Evolutionary conservation across 2,888 invertebrate species (phyloP).

Genomic region (Dynastes hyllus): DNA sequence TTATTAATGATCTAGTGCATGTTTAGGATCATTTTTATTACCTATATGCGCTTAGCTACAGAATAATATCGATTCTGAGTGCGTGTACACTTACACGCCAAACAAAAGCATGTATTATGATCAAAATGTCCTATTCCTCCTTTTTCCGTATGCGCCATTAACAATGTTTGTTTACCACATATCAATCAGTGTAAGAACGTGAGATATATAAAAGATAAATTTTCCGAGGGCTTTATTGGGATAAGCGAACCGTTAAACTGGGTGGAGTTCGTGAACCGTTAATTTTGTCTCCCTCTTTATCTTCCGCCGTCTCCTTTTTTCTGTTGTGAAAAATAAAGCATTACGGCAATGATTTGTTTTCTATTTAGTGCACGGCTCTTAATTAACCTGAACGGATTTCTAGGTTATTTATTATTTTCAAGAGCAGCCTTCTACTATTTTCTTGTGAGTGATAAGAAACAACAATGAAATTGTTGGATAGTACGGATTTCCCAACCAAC

Average conservation of each 20-base stretch:
- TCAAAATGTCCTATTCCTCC: background rate
- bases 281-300: slow-evolving; percentile 38
- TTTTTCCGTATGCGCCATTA: background rate
- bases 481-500: no score
- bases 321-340: slow-evolving; percentile 33
- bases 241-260: slow-evolving; percentile 42
- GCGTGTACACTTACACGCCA: background rate
- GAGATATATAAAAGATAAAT: slow-evolving; percentile 39
- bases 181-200: slow-evolving; percentile 29
- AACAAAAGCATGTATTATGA: background rate
- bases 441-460: background rate
- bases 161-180: slow-evolving; percentile 42
- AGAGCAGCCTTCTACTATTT: background rate
- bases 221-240: slow-evolving; percentile 34
- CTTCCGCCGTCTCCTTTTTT: slow-evolving; percentile 18
- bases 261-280: slow-evolving; percentile 40
- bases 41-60: no score
- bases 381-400: slow-evolving; percentile 27
- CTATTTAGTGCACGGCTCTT: slow-evolving; percentile 13
- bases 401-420: slow-evolving; percentile 13
- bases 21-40: no score
- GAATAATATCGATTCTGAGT: background rate
- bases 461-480: background rate
- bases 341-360: slow-evolving; percentile 27
- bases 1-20: no score